Evolutionary conservation across 2,113 vertebrate genomes (phyloP).

Genomic region (Gallinago undulata): DNA sequence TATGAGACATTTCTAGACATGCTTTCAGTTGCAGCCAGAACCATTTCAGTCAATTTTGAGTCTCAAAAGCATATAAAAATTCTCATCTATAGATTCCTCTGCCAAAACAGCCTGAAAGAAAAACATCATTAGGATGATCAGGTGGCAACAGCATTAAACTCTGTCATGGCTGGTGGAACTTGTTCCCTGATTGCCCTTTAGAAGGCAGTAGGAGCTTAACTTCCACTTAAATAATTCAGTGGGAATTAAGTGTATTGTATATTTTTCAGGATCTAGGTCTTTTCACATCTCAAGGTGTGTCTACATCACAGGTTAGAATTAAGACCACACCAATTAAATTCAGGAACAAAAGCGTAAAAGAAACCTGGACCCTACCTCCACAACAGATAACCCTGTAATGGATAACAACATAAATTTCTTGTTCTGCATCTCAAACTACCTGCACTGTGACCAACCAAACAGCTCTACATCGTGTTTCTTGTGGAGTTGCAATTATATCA

Average conservation of each 20-base stretch:
- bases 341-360: not conserved
- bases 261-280: not conserved
- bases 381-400: not conserved
- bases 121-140: not conserved
- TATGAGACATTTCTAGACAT: not conserved
- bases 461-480: not conserved
- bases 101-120: not conserved
- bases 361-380: not conserved
- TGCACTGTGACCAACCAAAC: not conserved
- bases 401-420: not conserved
- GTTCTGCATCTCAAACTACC: not conserved
- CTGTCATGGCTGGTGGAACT: accelerated
- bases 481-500: not conserved
- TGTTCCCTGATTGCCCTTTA: not conserved
- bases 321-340: not conserved
- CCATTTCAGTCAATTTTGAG: not conserved
- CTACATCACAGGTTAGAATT: not conserved
- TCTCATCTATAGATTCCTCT: not conserved
- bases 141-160: not conserved
- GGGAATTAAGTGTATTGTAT: too few species aligned
- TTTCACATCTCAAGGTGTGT: not conserved
- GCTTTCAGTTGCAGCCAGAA: not conserved
- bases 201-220: not conserved
- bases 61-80: not conserved
- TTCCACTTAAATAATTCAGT: not conserved